Base-by-base conservation (phyloP, 2,797 vertebrate species). In the Gambusia yucatana region DNA sequence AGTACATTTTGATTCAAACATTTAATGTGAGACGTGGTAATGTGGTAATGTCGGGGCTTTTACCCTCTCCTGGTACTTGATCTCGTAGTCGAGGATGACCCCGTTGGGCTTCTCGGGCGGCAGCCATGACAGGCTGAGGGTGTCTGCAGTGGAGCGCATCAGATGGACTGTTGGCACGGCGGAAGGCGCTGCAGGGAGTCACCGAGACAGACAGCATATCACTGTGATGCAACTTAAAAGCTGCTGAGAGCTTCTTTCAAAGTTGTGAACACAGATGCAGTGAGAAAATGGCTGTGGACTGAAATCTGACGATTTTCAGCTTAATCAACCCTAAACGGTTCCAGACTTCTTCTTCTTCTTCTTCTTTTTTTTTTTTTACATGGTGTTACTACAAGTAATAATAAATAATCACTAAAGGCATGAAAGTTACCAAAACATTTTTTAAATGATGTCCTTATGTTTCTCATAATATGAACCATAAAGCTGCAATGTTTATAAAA, bases 1-100 rank as follows among this genome's bases (percentile, higher is more conserved):
- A 13, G 8, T 71, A n/a, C 5, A 43, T 75, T 72, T 73, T 73
- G 75, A 57, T 39, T 63, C 39, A 44, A 72, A 48, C 16, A 25
- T 67, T 41, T 41, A 41, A 67, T 25, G 63, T 72, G n/a, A 50
- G 17, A 36, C 1, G 48, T 8, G 20, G 71, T 73, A 28, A 89
- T 77, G 48, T 8, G 20, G 71, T 73, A 30, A 89, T 77, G 72
- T 75, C 52, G n/a, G 52, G 22, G 82, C 92, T 96, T 52, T 52
- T 93, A 98, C 98, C 97, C 97, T 98, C 94, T 98, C 98, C 0
- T 97, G 97, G 95, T 99, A 99, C 92, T 98, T 99, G 91, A 99
- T 98, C 94, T 99, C 98, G 0, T 99, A 99, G 96, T 99, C 98
- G 76, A 99, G 95, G 93, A 99, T 99, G 94, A 99, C 97, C 77